Evolutionary conservation across 1,140 invertebrate genomes (phyloP), one percentile per base, ranked within the genome.

Genomic region (Platorchestia sp.): DNA sequence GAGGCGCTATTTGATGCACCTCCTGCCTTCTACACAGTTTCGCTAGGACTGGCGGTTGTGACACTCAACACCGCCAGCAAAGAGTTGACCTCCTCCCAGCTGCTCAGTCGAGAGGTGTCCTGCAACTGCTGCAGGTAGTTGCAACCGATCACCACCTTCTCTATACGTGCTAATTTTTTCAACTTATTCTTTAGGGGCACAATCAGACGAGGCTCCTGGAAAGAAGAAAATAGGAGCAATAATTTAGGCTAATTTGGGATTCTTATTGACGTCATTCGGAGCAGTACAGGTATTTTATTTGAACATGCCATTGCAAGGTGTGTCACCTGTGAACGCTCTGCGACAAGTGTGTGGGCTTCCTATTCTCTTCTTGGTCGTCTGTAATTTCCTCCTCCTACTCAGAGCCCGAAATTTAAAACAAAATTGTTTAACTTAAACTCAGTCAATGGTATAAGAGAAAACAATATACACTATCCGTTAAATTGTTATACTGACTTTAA

Each of bases 1-100:
- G 91, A 93, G 91, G 91, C n/a, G n/a, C 91, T 93, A n/a, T 44
- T 47, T n/a, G 91, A 93, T 93, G 91, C 45, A 93, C 91, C 91
- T 93, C 91, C 91, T 47, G 40, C 91, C 44, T 40, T 44, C 45
- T 10, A 45, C 91, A 93, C 91, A 16, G 43, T 10, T 45, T 45
- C 7, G 43, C 91, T 45, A 93, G 45, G 91, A 93, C 91, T 93
- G 91, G 45, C 45, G 91, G 91, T 93, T 93, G 91, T 45, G 91
- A 43, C 89, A 91, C 89, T 42, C 42, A 7, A 42, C 87, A 90
- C 91, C 91, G n/a, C 43, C 43, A 93, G 7, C 91, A 16, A 45
- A 40, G 36, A 90, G 22, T 45, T 45, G 91, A 93, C 91, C 91
- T 93, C 43, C 45, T 45, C 43, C 44, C 91, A 90, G 41, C 44